Percentiles rank a stretch among this genome's conserved stretches.
Conservation (phyloP, 1,140 invertebrate species). For the Zaprionus capensis region DNA sequence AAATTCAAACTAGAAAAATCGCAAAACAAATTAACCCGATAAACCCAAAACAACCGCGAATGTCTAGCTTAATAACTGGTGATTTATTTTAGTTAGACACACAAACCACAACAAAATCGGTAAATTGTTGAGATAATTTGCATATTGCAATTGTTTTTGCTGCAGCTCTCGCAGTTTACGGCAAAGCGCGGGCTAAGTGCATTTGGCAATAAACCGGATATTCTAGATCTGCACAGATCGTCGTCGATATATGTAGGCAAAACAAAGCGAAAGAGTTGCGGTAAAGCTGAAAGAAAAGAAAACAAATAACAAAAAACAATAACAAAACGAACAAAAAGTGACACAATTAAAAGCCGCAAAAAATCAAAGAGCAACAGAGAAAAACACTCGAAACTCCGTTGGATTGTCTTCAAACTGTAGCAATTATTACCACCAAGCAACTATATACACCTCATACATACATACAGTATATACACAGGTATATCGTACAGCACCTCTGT, state of each 20-base stretch:
- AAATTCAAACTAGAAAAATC: conserved; percentile 36
- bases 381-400: conserved; percentile 12
- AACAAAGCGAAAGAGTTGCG: conserved; percentile 51
- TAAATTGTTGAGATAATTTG: conserved; percentile 32
- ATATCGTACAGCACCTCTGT: background rate
- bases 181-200: conserved; percentile 19
- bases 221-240: conserved; percentile 67
- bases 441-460: conserved; percentile 20
- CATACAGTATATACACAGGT: background rate
- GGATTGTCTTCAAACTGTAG: conserved; percentile 37
- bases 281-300: conserved; percentile 17
- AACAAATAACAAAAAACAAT: conserved; percentile 26
- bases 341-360: conserved; percentile 44
- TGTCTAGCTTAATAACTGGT: conserved; percentile 45
- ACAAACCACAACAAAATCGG: background rate
- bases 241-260: conserved; percentile 28
- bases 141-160: conserved; percentile 49
- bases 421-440: conserved; percentile 26
- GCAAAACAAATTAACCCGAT: conserved; percentile 37
- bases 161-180: conserved; percentile 17
- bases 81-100: conserved; percentile 4
- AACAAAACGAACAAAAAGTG: conserved; percentile 42
- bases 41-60: conserved; percentile 16
- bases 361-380: conserved; percentile 36
- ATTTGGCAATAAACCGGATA: conserved; percentile 68